phyloP scores from a whole-genome alignment of 2,113 vertebrate species.

The Gavia stellata region DNA sequence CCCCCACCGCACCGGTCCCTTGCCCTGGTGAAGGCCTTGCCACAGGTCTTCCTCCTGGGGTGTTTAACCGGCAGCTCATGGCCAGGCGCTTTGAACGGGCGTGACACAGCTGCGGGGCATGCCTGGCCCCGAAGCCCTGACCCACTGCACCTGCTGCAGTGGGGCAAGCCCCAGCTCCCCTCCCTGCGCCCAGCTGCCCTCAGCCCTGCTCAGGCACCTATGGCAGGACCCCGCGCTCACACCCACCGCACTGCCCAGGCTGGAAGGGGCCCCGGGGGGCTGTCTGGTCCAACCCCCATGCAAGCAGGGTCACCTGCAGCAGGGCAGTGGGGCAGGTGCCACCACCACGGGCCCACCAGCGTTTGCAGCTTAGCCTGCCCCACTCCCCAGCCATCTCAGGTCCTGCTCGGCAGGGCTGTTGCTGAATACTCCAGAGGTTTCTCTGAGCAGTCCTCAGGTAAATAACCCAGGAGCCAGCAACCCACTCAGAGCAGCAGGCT shows the following conservation, averaged over 20 bases:
- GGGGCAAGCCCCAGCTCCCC: background rate
- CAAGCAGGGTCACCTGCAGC: background rate
- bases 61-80: background rate
- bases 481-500: background rate
- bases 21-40: background rate
- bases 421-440: background rate
- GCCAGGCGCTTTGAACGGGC: background rate
- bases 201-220: background rate
- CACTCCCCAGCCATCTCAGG: background rate
- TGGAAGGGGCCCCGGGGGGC: background rate
- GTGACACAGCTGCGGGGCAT: background rate
- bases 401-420: background rate
- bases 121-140: background rate
- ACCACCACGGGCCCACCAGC: background rate
- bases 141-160: background rate
- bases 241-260: background rate
- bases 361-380: background rate
- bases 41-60: background rate
- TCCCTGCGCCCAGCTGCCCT: background rate
- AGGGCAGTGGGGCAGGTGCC: background rate
- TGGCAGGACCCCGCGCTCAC: rapidly evolving
- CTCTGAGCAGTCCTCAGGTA: background rate
- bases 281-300: rapidly evolving
- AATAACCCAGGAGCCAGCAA: background rate
- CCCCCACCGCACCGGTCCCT: rapidly evolving